Base-by-base conservation (phyloP, 1,140 invertebrate genomes). In the Ephestia elutella region DNA sequence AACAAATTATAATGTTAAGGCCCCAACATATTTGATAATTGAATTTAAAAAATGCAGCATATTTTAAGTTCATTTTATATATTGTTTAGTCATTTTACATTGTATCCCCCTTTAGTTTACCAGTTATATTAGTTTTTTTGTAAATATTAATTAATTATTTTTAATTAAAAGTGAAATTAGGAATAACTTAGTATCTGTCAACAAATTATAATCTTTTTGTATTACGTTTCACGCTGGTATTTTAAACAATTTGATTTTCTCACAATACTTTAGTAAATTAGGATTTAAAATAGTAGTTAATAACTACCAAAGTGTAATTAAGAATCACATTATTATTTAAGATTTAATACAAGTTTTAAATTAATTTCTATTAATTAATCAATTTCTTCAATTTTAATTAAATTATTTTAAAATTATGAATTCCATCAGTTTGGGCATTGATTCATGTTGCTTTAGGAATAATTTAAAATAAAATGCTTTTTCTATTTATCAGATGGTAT, bases 291-390 rank as follows among this genome's bases (percentile, higher is more conserved):
- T 70, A 60, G 59, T 81, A 86, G 80, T 73, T 86, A 77, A 78
- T 75, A 81, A 86, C 84, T 83, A 86, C 83, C 83, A 86, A 86
- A 86, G 83, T 83, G 75, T 86, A 82, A 78, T 80, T 85, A 80
- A 82, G 80, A 70, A 79, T 74, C 71, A 73, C 72, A 73, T 66
- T 78, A 73, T 44, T 44, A 44, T 30, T 50, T 65, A 65, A 73
- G 65, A 56, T 63, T 60, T 30, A 57, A 30, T 50, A 17, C 56
- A 56, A 57, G 56, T 49, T 28, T 51, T 25, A 56, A 15, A 58
- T 35, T 57, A 50, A 57, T 49, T 49, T 38, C 17, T 17, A 28
- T 55, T 55, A 55, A 44, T 44, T 44, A 44, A 44, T 44, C 32
- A 44, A 35, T 13, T 15, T 55, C 44, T 18, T 38, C 35, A 55